Base-by-base conservation (phyloP, 2,888 invertebrate genomes). In the Rhyacophila evoluta region DNA sequence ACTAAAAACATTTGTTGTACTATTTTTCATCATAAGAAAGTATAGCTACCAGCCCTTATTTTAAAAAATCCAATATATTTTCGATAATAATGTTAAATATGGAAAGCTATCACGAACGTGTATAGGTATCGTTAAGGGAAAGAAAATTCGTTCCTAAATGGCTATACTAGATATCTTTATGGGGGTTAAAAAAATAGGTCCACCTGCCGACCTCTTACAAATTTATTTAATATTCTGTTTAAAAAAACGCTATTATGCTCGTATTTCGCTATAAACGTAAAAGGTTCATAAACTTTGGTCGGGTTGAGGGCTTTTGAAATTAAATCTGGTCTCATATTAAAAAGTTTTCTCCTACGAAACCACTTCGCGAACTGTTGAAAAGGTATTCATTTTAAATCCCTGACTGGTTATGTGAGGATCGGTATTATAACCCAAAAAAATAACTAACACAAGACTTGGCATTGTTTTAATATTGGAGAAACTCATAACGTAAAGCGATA, bases 191-290 rank as follows among this genome's bases (percentile, higher is more conserved):
- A 75, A 76, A 76, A 41, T 76, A 19, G 19, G 37, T 36, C 38
- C 75, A 76, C 75, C 75, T 76, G 71, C 71, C 27, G 25, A 29
- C 28, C 74, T 75, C 71, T 41, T 28, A 71, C 38, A 76, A 76
- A 39, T 76, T 76, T 70, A 38, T 69, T 29, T 36, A 76, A 76
- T 71, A 76, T 39, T 76, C 70, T 55, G 33, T 29, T 27, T 29
- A 29, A 70, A 72, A 71, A 38, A 72, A 72, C 28, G 38, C 27
- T 73, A 55, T 55, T 55, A 19, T 55, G 19, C 55, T 55, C 55
- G 55, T 55, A 55, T 55, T 55, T 55, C 12, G 74, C 74, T 39
- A 38, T 74, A 74, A 39, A 41, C 41, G 41, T 28, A 55, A 55
- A 74, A 74, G 39, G 41, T 74, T 38, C 33, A 28, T 74, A 41